Base-by-base conservation (phyloP, 1,140 invertebrate species). In the Pinna nobilis region DNA sequence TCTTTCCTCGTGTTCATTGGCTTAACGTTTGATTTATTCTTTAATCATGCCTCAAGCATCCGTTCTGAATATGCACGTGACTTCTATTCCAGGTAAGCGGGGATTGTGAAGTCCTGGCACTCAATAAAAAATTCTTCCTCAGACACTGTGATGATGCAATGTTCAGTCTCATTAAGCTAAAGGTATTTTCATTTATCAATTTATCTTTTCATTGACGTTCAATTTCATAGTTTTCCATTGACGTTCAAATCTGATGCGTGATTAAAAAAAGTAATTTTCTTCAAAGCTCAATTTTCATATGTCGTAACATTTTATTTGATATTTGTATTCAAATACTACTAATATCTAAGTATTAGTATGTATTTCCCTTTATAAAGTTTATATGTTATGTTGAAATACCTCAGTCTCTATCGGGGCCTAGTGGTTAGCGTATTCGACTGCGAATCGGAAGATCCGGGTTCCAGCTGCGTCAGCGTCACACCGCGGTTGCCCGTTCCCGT, bases 51-150 rank as follows among this genome's bases (percentile, higher is more conserved):
- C n/a, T 1, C 3, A 57, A 30, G 13, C 13, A 15, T 57, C 25
- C 2, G n/a, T n/a, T 23, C 9, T 30, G 33, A 60, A 13, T 1
- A 9, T 33, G 28, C 2, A 59, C 20, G 4, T 53, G 50, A n/a
- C 15, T n/a, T 3, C 3, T 35, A 11, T 69, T 76, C 18, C 61
- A 87, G 85, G 81, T 88, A 3, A 86, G 85, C 59, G 86, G 82
- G 7, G 86, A 86, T 25, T 88, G 86, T 70, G 85, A 88, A 63
- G 80, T 88, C 11, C 49, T 88, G 4, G 82, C 85, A 13, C 84
- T 88, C 69, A 86, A 84, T 81, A 85, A 83, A 66, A 87, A 86
- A 63, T 87, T 87, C 76, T 87, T 87, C 78, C 75, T 81, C 66
- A 80, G 79, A 50, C 83, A 87, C 51, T 82, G 81, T 69, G 86